Evolutionary conservation across 2,888 invertebrate genomes (phyloP).

Genomic region (Epinotia bilunana): DNA sequence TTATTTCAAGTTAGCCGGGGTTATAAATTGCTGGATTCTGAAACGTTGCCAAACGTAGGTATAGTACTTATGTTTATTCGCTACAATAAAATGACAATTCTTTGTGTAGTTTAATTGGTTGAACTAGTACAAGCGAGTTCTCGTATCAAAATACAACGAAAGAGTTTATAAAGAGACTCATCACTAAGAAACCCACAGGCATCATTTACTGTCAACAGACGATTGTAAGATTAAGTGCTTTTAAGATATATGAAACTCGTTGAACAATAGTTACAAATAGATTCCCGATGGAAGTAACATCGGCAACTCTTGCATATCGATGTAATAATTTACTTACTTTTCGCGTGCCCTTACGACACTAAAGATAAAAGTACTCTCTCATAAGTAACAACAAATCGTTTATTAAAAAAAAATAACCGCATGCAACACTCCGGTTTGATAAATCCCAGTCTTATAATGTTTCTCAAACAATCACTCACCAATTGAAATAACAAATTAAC

Average conservation of each 20-base stretch:
- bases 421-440: not conserved
- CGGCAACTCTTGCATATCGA: too few relatives aligned
- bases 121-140: not conserved
- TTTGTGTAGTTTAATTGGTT: not conserved
- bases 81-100: not conserved
- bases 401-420: not conserved
- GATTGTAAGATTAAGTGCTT: too few relatives aligned
- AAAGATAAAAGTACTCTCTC: too few relatives aligned
- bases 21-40: constrained; percentile 25
- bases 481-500: constrained; percentile 10
- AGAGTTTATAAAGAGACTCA: not conserved
- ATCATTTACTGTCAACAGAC: too few relatives aligned
- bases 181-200: too few relatives aligned
- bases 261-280: too few relatives aligned
- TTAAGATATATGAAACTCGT: too few relatives aligned
- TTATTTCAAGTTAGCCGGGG: constrained; percentile 30
- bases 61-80: not conserved
- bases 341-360: too few relatives aligned
- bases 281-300: too few relatives aligned
- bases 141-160: not conserved
- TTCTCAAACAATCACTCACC: constrained; percentile 7
- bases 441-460: not conserved
- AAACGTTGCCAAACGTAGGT: constrained; percentile 31
- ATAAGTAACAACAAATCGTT: too few relatives aligned
- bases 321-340: too few relatives aligned